Conservation (phyloP, 35 echinoderm and acorn worm species). For the Apostichopus californicus region DNA sequence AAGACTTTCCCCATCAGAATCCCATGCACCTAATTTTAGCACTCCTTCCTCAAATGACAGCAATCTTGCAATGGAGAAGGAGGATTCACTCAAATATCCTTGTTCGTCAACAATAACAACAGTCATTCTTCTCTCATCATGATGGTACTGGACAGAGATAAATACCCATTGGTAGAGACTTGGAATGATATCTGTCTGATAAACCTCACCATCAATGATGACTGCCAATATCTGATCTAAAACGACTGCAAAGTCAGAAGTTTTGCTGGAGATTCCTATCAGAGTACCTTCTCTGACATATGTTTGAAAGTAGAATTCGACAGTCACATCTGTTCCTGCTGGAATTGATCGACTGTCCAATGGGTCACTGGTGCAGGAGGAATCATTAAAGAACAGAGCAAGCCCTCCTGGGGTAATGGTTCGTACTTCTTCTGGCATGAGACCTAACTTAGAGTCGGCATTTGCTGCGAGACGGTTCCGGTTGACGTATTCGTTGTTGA, state of each 20-base stretch:
- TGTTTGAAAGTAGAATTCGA: constrained; percentile 68
- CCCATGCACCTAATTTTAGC: constrained; percentile 60
- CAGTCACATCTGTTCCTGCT: constrained; percentile 48
- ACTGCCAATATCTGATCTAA: constrained; percentile 21
- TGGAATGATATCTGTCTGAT: constrained; percentile 63
- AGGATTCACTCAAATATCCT: constrained; percentile 51
- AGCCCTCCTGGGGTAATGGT: constrained; percentile 58
- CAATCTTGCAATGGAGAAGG: constrained; percentile 26
- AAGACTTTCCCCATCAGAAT: constrained; percentile 37
- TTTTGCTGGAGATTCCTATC: background rate
- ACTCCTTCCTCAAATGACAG: constrained; percentile 62
- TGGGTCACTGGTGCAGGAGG: constrained; percentile 67
- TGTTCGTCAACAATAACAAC: constrained; percentile 57
- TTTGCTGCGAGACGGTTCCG: background rate
- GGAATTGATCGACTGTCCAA: constrained; percentile 42
- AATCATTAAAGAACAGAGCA: constrained; percentile 71
- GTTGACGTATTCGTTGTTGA: constrained; percentile 16
- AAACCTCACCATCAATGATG: constrained; percentile 1
- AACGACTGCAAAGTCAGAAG: background rate
- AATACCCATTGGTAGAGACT: constrained; percentile 60
- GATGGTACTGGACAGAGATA: constrained; percentile 69
- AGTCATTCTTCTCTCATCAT: constrained; percentile 36
- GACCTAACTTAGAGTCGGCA: background rate
- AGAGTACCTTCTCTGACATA: constrained; percentile 26
- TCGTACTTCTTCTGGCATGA: constrained; percentile 32